phyloP scores from a whole-genome alignment of 1,140 invertebrate species.

The Drosophila chauvacae region DNA sequence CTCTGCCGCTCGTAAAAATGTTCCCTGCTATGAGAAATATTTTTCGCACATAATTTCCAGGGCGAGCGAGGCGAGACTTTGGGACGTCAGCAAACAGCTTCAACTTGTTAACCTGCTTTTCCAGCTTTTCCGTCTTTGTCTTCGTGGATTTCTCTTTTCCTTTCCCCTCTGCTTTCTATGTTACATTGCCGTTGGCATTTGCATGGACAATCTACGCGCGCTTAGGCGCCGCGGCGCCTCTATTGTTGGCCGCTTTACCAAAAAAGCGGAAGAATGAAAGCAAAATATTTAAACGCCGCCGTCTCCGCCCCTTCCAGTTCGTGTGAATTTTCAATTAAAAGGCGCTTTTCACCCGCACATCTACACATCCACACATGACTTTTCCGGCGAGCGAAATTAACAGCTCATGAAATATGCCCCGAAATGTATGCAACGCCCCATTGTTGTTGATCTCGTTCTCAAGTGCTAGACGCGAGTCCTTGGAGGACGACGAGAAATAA shows the following conservation, averaged over 20 bases:
- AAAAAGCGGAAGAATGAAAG: constrained; percentile 63
- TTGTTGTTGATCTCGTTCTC: constrained; percentile 38
- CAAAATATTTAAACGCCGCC: constrained; percentile 75
- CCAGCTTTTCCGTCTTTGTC: constrained; percentile 16
- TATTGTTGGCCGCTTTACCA: constrained; percentile 45
- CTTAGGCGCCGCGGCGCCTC: constrained; percentile 56
- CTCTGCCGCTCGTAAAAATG: constrained; percentile 6
- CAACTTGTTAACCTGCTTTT: constrained; percentile 79
- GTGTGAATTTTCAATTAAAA: constrained; percentile 82
- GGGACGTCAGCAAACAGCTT: constrained; percentile 61
- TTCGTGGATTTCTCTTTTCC: background rate
- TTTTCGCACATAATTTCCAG: constrained; percentile 60
- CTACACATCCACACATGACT: constrained; percentile 23
- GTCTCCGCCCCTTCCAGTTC: constrained; percentile 22
- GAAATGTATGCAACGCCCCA: constrained; percentile 67
- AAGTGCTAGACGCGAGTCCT: constrained; percentile 46
- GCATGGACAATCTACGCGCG: constrained; percentile 72
- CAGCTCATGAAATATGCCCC: constrained; percentile 71
- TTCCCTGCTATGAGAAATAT: constrained; percentile 45
- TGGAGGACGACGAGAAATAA: constrained; percentile 45
- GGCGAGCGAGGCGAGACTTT: constrained; percentile 21
- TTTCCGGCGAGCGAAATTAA: constrained; percentile 62
- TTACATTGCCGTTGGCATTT: constrained; percentile 45
- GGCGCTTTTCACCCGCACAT: constrained; percentile 35
- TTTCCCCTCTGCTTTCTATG: background rate